Evolutionary conservation across 2,797 vertebrate species (phyloP), one percentile per base, ranked within the genome.

Genomic region (Pseudomugil gertrudae): DNA sequence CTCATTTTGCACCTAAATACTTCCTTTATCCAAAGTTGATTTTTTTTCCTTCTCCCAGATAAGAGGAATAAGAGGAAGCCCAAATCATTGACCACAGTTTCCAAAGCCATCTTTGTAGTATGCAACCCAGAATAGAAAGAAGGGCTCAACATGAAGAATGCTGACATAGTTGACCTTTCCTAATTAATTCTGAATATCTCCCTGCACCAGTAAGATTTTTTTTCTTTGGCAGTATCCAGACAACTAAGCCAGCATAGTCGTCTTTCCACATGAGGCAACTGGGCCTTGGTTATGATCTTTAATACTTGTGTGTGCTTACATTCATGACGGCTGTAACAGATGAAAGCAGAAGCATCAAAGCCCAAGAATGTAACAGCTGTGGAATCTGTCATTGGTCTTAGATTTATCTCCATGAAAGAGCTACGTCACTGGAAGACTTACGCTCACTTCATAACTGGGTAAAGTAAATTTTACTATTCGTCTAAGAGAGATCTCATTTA

Each of bases 341-440:
- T 35, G 15, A 67, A 66, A 67, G 72, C 66, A 72, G 48, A 45
- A 53, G 69, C 68, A 88, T 87, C 74, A 87, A 84, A 84, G 76
- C 35, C 13, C 7, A 17, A 23, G 48, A 74, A 57, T 59, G 57
- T 38, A 81, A 54, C 73, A 79, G 78, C 72, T 80, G 85, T 64
- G 64, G 62, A 63, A 63, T 59, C 57, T 74, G 79, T 62, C 60
- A 79, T 23, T 79, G 80, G 75, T 84, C 72, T 70, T 43, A 52
- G 48, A 72, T 32, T 69, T 60, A 66, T 71, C 51, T 74, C 26
- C n/a, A 30, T 74, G 62, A 61, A 63, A 69, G 60, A 78, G 62
- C 60, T 55, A 57, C 32, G 19, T 82, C 76, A 81, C 55, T 66
- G 19, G 66, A 62, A 33, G 14, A n/a, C 43, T 51, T 63, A 27